These are phyloP conservation scores for Lucinisca nassula DNA, from an alignment of 2,888 invertebrate genomes.

Conservation along the genomic window DNA sequence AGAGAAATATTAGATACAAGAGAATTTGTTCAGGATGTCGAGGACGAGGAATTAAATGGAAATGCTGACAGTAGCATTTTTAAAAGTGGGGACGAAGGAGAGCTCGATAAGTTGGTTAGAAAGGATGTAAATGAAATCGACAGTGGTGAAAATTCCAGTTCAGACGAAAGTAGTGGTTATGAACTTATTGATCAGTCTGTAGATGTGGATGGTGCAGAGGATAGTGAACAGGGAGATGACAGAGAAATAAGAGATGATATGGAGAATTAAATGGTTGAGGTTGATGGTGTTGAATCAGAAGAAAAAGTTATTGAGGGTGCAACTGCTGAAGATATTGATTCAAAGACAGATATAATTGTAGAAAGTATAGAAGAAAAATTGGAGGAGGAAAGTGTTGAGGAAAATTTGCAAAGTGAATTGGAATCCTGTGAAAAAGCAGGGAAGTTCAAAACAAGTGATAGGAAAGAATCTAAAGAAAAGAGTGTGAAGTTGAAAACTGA, in stretches of 20 bases:
- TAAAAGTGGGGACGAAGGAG: not conserved
- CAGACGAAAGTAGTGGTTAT: not conserved
- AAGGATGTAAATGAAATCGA: not conserved
- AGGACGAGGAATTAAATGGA: not conserved
- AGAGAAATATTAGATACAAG: constrained; percentile 5
- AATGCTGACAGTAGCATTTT: not conserved
- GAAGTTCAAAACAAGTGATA: not conserved
- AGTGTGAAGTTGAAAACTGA: not conserved
- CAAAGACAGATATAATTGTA: not conserved
- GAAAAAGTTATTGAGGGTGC: too few relatives aligned
- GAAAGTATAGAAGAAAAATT: constrained; percentile 1
- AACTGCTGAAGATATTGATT: not conserved
- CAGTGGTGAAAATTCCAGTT: not conserved
- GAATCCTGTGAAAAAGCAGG: not conserved
- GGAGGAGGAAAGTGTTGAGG: not conserved
- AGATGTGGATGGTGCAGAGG: not conserved
- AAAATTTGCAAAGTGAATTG: not conserved
- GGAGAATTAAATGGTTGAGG: not conserved
- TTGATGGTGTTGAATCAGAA: too few relatives aligned
- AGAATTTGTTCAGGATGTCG: not conserved
- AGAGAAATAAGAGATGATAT: not conserved
- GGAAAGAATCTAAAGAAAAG: not conserved
- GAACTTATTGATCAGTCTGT: not conserved
- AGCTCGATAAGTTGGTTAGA: not conserved
- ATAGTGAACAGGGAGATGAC: too few relatives aligned